Evolutionary conservation across 2,888 invertebrate genomes (phyloP), one percentile per base, ranked within the genome.

Genomic region (Cyaniris semiargus): DNA sequence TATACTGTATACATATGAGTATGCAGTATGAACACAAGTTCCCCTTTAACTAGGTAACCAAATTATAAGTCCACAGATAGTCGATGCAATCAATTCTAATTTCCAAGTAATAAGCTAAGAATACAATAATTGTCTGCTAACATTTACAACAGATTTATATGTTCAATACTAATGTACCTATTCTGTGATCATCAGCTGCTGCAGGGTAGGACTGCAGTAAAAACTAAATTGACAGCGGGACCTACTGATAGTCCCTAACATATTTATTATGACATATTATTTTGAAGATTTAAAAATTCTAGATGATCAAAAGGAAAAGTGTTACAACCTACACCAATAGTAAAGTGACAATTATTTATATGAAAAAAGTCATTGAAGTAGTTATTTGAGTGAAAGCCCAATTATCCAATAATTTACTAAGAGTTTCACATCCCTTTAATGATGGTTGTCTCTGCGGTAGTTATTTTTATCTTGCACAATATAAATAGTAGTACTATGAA

Each of bases 401-500:
- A 53, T 53, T 18, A 53, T 53, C 13, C 18, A 53, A 53, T 53
- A 53, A 53, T 18, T 53, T 53, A 53, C 53, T 18, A 53, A 53
- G 48, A 10, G 48, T 53, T 53, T 53, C 15, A 18, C 53, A 53
- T 18, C 5, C 53, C 53, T 53, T 53, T 10, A 10, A 44, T 18
- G 15, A 53, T 53, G 53, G 53, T 53, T 18, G 27, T 27, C 6
- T 31, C 15, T 66, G 27, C 15, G 1, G 31, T 60, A 27, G 66
- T 27, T 31, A 31, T 18, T 23, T 60, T 23, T 13, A 23, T 72
- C 44, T 44, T 48, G 6, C 21, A 48, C 5, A 18, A 53, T 18
- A 72, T 23, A 21, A 31, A n/a, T 76, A n/a, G n/a, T 58, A 44
- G 66, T 76, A 60, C 8, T 38, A 60, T 66, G 38, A 38, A n/a